Percentiles rank a stretch among this genome's conserved stretches.
phyloP scores from a whole-genome alignment of 2,113 vertebrate genomes.

The Genyomyrus donnyi region DNA sequence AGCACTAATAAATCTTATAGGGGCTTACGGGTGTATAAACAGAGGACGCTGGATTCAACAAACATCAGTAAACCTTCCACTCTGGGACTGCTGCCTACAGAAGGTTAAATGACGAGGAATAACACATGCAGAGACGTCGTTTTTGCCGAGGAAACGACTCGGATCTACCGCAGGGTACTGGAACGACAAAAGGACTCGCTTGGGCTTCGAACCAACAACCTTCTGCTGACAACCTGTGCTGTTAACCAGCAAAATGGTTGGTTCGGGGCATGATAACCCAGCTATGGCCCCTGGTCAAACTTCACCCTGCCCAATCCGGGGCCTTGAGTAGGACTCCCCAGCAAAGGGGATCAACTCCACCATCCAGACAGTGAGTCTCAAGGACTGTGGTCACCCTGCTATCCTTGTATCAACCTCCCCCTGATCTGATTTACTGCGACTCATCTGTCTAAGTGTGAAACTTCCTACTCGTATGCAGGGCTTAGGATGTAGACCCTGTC shows the following conservation, averaged over 20 bases:
- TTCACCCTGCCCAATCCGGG: background rate
- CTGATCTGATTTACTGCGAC: background rate
- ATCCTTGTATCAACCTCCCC: background rate
- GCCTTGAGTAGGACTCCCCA: background rate
- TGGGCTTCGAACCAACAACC: background rate
- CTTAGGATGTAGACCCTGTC: background rate
- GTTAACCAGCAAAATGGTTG: background rate
- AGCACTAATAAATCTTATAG: conserved; percentile 41
- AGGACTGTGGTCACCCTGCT: background rate
- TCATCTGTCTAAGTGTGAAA: background rate
- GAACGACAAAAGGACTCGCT: background rate
- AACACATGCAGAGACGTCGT: background rate
- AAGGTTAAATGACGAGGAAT: background rate
- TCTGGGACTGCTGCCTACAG: background rate
- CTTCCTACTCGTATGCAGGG: background rate
- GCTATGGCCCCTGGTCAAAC: background rate
- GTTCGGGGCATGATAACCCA: background rate
- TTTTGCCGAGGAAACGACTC: background rate
- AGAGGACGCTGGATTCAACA: conserved; percentile 37
- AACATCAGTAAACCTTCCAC: conserved; percentile 39
- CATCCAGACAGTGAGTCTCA: background rate
- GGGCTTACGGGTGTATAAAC: conserved; percentile 40
- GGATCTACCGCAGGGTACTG: background rate
- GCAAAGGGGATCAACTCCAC: background rate
- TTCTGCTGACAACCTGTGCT: background rate